Conservation (phyloP, 1,140 invertebrate species). For the Streblospio benedicti region DNA sequence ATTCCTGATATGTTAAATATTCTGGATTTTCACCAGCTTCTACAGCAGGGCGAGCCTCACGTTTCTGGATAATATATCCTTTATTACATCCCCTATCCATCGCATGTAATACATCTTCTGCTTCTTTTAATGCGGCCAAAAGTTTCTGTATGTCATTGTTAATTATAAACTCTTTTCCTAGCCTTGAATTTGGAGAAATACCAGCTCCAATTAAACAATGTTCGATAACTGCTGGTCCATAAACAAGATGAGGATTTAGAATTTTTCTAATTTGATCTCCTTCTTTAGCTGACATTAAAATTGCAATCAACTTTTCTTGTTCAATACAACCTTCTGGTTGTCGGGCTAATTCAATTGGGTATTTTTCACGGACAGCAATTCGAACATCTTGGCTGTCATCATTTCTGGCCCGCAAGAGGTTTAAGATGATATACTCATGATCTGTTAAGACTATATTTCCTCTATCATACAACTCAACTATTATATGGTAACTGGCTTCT, state of each 20-base stretch:
- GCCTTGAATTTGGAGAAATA: constrained; percentile 54
- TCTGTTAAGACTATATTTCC: constrained; percentile 93
- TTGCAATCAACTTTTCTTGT: constrained; percentile 47
- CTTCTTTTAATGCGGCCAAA: constrained; percentile 60
- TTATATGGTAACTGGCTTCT: constrained; percentile 90
- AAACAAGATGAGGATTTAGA: constrained; percentile 69
- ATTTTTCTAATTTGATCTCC: constrained; percentile 77
- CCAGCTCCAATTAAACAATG: constrained; percentile 69
- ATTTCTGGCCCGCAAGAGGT: constrained; percentile 83
- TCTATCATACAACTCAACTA: constrained; percentile 91
- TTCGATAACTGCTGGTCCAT: constrained; percentile 81
- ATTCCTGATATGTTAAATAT: constrained; percentile 62
- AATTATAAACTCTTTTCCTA: constrained; percentile 58
- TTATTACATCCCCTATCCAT: too few species aligned
- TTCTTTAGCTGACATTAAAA: constrained; percentile 59
- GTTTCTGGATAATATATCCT: too few species aligned
- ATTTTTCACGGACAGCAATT: constrained; percentile 84
- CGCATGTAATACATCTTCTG: constrained; percentile 62
- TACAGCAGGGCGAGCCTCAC: too few species aligned
- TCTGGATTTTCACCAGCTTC: too few species aligned
- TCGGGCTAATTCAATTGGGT: constrained; percentile 69
- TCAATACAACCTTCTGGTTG: constrained; percentile 43
- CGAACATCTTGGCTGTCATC: constrained; percentile 80
- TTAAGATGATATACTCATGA: constrained; percentile 79
- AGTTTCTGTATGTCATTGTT: constrained; percentile 60